Base-by-base conservation (phyloP, 2,888 invertebrate species). In the Microchrysa polita region DNA sequence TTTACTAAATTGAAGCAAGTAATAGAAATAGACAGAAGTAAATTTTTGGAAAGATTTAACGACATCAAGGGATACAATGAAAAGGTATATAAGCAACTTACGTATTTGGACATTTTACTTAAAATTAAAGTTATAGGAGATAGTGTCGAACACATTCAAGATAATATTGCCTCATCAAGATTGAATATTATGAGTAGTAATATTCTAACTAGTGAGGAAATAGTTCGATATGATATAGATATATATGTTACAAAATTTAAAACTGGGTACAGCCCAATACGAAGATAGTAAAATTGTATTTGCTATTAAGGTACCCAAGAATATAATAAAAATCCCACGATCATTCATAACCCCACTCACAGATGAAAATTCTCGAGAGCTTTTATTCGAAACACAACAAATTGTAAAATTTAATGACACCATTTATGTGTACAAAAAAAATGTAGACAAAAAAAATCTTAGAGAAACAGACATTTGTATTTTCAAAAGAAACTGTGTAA, bases 141-240 rank as follows among this genome's bases (percentile, higher is more conserved):
- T 12, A 42, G 12, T 12, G 42, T 42, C 7, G 42, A 42, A 12
- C 42, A 42, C 12, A 42, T 42, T 42, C 42, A 42, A 12, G 12
- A 42, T 7, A 42, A 42, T 12, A 42, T 59, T 20, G 23, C 18
- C 9, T 20, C 23, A 16, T 34, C 42, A 44, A 71, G 74, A 57
- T 74, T 69, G 55, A 53, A 69, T 23, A 52, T 74, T 53, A 63
- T 63, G 52, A 18, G n/a, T 40, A 74, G 55, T 23, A 74, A 71
- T 63, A 71, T 74, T 61, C 20, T 74, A 53, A 74, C 74, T 1
- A 53, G n/a, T 61, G 42, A 74, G 10, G 74, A 74, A 63, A 74
- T 74, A n/a, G 12, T 44, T 20, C 34, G 65, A 61, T 74, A 63
- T 18, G 20, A 74, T 23, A 23, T 74, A 14, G 74, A 74, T 22